A percentile compares a stretch with the other conserved stretches of the same genome.
Evolutionary conservation across 2,888 invertebrate species (phyloP).

Genomic region (Thera obeliscata): DNA sequence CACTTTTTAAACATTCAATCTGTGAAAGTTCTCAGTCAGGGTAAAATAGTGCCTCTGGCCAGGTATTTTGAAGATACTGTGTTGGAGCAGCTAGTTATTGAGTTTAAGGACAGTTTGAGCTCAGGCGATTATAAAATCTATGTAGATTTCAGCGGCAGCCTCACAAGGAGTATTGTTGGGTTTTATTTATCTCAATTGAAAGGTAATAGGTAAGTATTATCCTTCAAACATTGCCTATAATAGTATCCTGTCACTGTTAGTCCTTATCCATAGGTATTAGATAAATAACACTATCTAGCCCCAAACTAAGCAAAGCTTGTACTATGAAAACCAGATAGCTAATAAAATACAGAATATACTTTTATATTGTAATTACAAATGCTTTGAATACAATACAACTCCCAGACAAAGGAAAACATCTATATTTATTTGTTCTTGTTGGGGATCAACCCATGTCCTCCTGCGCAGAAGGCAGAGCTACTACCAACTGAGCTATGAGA

Average conservation of each 20-base stretch:
- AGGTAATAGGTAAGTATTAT: slow-evolving; percentile 68
- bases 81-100: slow-evolving; percentile 67
- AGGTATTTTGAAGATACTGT: slow-evolving; percentile 62
- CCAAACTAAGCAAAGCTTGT: too few species aligned
- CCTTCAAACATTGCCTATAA: not conserved
- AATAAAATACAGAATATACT: too few species aligned
- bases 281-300: too few species aligned
- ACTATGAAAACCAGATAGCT: too few species aligned
- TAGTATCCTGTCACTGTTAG: not conserved
- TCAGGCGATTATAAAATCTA: slow-evolving; percentile 79
- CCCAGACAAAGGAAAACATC: too few species aligned
- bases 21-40: slow-evolving; percentile 60
- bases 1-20: slow-evolving; percentile 83
- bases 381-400: too few species aligned
- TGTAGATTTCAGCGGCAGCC: slow-evolving; percentile 86
- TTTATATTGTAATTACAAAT: too few species aligned
- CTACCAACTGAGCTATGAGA: too few species aligned
- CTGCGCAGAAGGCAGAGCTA: too few species aligned
- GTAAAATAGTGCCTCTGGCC: slow-evolving; percentile 53
- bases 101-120: slow-evolving; percentile 55
- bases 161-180: slow-evolving; percentile 88
- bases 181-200: slow-evolving; percentile 88
- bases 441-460: too few species aligned
- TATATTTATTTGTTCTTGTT: too few species aligned
- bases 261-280: too few species aligned